Evolutionary conservation across 1,140 invertebrate genomes (phyloP).

Genomic region (Zaprionus inermis): DNA sequence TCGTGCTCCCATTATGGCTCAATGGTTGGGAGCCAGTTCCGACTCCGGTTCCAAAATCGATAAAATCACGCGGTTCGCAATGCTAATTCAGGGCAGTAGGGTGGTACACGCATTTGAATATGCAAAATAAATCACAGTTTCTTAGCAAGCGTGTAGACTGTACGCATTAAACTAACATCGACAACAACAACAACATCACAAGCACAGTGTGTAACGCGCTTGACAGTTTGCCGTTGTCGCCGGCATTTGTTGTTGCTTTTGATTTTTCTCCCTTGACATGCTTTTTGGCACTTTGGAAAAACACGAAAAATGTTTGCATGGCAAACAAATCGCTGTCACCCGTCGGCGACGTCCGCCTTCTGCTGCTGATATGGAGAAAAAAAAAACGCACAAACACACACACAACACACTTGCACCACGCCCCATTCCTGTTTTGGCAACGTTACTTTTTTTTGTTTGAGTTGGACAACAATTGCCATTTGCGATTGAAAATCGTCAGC

Average conservation of each 20-base stretch:
- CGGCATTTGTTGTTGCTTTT: conserved; percentile 38
- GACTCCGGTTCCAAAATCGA: conserved; percentile 1
- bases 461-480: conserved; percentile 30
- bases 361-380: conserved; percentile 17
- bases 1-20: conserved; percentile 16
- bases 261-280: conserved; percentile 51
- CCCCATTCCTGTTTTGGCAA: conserved; percentile 30
- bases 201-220: conserved; percentile 20
- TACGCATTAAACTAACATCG: conserved; percentile 44
- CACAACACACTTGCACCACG: conserved; percentile 27
- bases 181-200: conserved; percentile 13
- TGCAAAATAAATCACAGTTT: conserved; percentile 18
- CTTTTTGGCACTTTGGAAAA: conserved; percentile 53
- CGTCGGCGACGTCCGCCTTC: background rate
- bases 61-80: background rate
- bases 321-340: conserved; percentile 47
- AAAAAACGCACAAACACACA: background rate
- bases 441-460: conserved; percentile 9
- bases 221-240: conserved; percentile 46
- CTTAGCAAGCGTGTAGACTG: conserved; percentile 31
- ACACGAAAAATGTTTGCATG: conserved; percentile 56
- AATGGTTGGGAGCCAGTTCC: background rate
- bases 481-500: conserved; percentile 38
- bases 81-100: conserved; percentile 1
- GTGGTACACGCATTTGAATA: conserved; percentile 16